Base-by-base conservation (phyloP, 2,888 invertebrate genomes). In the Metellina segmentata region DNA sequence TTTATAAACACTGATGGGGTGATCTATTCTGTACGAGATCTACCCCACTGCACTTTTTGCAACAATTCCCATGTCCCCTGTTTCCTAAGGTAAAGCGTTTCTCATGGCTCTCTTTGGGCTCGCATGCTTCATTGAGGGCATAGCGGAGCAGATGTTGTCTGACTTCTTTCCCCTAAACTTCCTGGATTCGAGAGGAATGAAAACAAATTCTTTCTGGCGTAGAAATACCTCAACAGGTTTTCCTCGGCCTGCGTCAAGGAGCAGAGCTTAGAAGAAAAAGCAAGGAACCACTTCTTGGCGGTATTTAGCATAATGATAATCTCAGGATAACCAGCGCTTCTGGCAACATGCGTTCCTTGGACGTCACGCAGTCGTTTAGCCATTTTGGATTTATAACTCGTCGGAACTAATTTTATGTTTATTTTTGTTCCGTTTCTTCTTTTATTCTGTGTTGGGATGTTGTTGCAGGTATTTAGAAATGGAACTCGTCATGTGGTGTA, bases 201-300 rank as follows among this genome's bases (percentile, higher is more conserved):
- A 88, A 81, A 70, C 88, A 81, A 88, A 88, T 88, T 88, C 88
- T 81, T 81, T 34, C 61, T 81, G 69, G 49, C 81, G 88, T 88
- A 81, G 74, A 88, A 88, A 88, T 88, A 88, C 79, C 88, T 81
- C 81, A 88, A 88, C 88, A 88, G 88, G 88, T 88, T 88, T 88
- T 81, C 75, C 48, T 81, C 72, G 79, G 81, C 81, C 81, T 61
- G 74, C 85, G 48, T 34, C 61, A 61, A 53, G n/a, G 34, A 48
- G 53, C 49, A 72, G 9, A 52, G 69, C 53, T 20, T n/a, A n/a
- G n/a, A 74, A 85, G n/a, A 72, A 75, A 75, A 61, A 53, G 19
- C 53, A 72, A 61, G 13, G 61, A 61, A 20, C 78, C 6, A 78
- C 78, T 78, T 78, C 78, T 34, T 52, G 16, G 78, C 19, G 72